phyloP scores from a whole-genome alignment of 1,140 invertebrate genomes.

The Apis dorsata region DNA sequence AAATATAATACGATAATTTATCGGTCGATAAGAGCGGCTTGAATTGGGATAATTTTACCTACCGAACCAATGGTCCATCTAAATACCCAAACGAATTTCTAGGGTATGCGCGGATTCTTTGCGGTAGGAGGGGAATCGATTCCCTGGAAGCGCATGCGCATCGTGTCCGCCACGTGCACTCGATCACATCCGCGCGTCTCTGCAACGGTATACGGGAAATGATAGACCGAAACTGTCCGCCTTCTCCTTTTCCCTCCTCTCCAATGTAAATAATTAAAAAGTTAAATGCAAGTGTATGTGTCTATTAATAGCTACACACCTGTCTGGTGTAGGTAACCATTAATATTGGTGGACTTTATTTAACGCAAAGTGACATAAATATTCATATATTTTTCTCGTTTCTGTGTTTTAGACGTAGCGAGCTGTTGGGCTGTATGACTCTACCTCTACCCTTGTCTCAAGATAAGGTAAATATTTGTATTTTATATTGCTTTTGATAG shows the following conservation, averaged over 20 bases:
- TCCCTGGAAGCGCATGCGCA: slow-evolving; percentile 72
- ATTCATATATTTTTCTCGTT: slow-evolving; percentile 53
- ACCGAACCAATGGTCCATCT: slow-evolving; percentile 39
- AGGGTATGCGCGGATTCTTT: slow-evolving; percentile 49
- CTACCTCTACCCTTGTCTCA: slow-evolving; percentile 83
- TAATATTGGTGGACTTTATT: not conserved
- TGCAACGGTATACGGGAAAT: slow-evolving; percentile 18
- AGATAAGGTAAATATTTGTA: slow-evolving; percentile 81
- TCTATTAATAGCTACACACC: not conserved
- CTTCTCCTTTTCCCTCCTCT: not conserved
- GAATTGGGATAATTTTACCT: slow-evolving; percentile 16
- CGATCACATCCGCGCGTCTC: slow-evolving; percentile 39
- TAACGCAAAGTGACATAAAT: not conserved
- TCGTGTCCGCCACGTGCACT: slow-evolving; percentile 71
- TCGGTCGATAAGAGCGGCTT: slow-evolving; percentile 10
- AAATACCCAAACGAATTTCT: slow-evolving; percentile 60
- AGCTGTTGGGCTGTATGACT: slow-evolving; percentile 86
- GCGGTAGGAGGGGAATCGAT: slow-evolving; percentile 76
- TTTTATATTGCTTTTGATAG: not conserved
- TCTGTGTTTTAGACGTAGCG: slow-evolving; percentile 82
- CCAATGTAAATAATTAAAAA: slow-evolving; percentile 27
- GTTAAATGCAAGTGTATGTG: not conserved
- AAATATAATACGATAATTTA: not conserved
- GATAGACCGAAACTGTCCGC: not conserved
- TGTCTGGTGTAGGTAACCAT: not conserved